phyloP scores from a whole-genome alignment of 2,888 invertebrate genomes.

The Ophion obscuratus region DNA sequence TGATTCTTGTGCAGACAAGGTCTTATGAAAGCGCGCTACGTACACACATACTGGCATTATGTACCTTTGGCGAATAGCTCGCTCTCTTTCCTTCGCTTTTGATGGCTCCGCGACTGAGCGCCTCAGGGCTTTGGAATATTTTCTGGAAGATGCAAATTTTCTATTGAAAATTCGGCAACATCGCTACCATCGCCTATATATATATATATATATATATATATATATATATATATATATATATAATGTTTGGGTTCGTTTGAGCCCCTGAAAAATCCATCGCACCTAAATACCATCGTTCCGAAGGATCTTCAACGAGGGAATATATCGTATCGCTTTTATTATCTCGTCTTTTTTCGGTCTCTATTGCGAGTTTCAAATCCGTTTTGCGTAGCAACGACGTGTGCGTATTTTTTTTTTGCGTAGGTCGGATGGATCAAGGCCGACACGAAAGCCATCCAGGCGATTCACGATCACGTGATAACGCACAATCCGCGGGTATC shows the following conservation, averaged over 20 bases:
- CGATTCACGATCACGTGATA: slow-evolving; percentile 96
- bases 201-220: slow-evolving; percentile 9
- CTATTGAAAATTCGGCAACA: slow-evolving; percentile 72
- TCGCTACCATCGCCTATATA: slow-evolving; percentile 25
- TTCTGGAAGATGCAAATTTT: slow-evolving; percentile 77
- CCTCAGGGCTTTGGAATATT: slow-evolving; percentile 71
- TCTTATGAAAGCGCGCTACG: slow-evolving; percentile 40
- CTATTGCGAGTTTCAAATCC: neutral
- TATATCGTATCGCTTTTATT: too few relatives aligned
- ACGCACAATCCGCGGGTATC: slow-evolving; percentile 95
- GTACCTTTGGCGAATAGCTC: neutral
- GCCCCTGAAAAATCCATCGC: too few relatives aligned
- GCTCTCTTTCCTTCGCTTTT: slow-evolving; percentile 6
- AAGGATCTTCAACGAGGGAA: too few relatives aligned
- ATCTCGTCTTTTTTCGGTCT: too few relatives aligned
- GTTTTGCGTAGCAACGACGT: neutral
- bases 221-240: too few relatives aligned
- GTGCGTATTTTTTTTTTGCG: slow-evolving; percentile 60
- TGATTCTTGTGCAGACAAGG: slow-evolving; percentile 29
- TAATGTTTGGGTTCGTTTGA: too few relatives aligned
- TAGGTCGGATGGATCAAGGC: slow-evolving; percentile 98
- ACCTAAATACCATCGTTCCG: too few relatives aligned
- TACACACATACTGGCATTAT: slow-evolving; percentile 37
- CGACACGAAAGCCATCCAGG: slow-evolving; percentile 96
- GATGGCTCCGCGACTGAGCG: slow-evolving; percentile 60